A percentile compares a stretch with the other conserved stretches of the same genome.
Evolutionary conservation across 2,797 vertebrate genomes (phyloP).

Genomic region (Capromys pilorides): DNA sequence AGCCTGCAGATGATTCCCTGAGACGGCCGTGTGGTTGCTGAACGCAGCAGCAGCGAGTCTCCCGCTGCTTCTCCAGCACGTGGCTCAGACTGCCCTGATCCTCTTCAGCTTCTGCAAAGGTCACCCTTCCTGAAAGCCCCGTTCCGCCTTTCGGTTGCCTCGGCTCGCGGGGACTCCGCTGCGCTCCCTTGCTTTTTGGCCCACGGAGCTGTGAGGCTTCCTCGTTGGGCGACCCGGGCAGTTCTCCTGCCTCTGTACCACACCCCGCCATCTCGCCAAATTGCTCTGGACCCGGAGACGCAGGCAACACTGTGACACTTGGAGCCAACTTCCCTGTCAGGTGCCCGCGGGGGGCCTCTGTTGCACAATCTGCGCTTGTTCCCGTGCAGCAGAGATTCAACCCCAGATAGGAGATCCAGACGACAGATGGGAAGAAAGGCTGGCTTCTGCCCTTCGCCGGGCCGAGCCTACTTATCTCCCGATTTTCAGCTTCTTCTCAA

Average conservation of each 20-base stretch:
- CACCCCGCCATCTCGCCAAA: not conserved
- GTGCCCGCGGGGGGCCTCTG: slow-evolving; percentile 64
- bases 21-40: not conserved
- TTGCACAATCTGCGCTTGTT: slow-evolving; percentile 51
- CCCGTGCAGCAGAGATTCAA: slow-evolving; percentile 40
- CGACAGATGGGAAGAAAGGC: slow-evolving; percentile 61
- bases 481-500: slow-evolving; percentile 70
- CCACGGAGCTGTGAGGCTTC: slow-evolving; percentile 46
- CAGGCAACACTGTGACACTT: slow-evolving; percentile 59
- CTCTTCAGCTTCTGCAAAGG: not conserved
- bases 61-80: not conserved
- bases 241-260: not conserved
- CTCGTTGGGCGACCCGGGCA: slow-evolving; percentile 62
- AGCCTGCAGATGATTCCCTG: not conserved
- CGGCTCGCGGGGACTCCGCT: slow-evolving; percentile 18
- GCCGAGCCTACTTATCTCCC: slow-evolving; percentile 75
- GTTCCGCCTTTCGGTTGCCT: not conserved
- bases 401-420: slow-evolving; percentile 65
- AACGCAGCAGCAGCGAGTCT: not conserved
- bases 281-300: slow-evolving; percentile 65
- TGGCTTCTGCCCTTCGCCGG: slow-evolving; percentile 73
- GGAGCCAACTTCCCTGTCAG: slow-evolving; percentile 67
- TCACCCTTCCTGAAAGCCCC: not conserved
- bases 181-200: slow-evolving; percentile 19
- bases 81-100: not conserved